Evolutionary conservation across 2,797 vertebrate genomes (phyloP).

Genomic region (Myotis daubentonii): DNA sequence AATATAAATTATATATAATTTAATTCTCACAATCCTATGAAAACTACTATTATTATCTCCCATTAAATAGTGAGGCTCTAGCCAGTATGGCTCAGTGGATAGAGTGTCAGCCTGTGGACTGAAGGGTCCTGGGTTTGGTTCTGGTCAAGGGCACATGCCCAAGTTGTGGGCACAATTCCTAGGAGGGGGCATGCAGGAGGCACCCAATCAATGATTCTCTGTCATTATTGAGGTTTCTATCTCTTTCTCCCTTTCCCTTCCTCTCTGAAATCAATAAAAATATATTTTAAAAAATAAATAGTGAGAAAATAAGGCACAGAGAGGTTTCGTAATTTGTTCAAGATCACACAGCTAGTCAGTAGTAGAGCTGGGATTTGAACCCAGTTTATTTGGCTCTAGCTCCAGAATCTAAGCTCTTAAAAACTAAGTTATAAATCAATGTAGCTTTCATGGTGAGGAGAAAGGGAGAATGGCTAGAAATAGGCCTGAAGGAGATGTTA

Average conservation of each 20-base stretch:
- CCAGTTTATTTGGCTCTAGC: neutral
- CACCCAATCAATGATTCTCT: no score
- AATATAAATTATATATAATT: neutral
- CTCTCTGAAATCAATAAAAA: no score
- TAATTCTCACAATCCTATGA: neutral
- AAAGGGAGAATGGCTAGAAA: neutral
- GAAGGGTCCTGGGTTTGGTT: no score
- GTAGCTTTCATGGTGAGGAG: neutral
- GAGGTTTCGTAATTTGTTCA: neutral
- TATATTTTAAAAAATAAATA: neutral
- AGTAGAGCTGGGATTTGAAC: neutral
- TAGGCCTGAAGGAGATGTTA: neutral
- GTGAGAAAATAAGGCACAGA: neutral
- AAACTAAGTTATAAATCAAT: neutral
- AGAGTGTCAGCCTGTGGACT: no score
- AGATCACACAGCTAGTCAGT: neutral
- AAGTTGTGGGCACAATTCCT: no score
- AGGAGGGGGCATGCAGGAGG: no score
- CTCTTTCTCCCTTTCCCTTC: no score
- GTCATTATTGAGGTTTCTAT: no score
- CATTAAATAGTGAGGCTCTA: neutral
- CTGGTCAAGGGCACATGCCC: no score
- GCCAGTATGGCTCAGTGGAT: no score
- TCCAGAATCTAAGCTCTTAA: neutral
- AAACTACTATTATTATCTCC: neutral